Base-by-base conservation (phyloP, 1,140 invertebrate species). In the Belonocnema kinseyi region DNA sequence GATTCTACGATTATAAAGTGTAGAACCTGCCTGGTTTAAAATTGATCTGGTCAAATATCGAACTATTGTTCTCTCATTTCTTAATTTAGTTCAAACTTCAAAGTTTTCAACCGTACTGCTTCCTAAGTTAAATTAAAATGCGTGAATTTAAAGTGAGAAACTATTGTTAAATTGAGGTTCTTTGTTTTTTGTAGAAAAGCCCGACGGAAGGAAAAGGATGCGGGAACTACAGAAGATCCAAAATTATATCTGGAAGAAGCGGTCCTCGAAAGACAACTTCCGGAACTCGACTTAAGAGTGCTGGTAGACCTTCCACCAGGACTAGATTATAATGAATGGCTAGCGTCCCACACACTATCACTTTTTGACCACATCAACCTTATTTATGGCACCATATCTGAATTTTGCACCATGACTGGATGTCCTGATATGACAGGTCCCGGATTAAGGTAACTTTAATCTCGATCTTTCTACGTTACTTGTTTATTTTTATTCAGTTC, bases 341-440 rank as follows among this genome's bases (percentile, higher is more conserved):
- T 99, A 82, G 98, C 98, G 77, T 99, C 97, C 82, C 98, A 99
- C 90, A 99, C 98, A 74, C 95, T 99, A 90, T 97, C 98, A 93
- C 97, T 99, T 90, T 99, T 99, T 92, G 98, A 99, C 90, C 98
- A 99, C 92, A 97, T 99, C 82, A 99, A 99, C 93, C 94, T 99
- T 92, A 94, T 99, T 85, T 99, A 99, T 93, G 98, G 98, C 89
- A 97, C 98, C 77, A 96, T 99, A 92, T 98, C 97, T 83, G 98
- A 99, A 94, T 99, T 97, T 94, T 99, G 98, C 94, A 99, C 97
- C 80, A 94, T 96, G 91, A 96, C 96, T 81, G 95, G 95, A 86
- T 99, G 98, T 93, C 95, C 97, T 78, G 97, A 98, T 91, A 99
- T 99, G 98, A 95, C 95, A 85, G 98, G 97, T 81, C 98, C 97